phyloP scores from a whole-genome alignment of 2,113 vertebrate genomes.

The Peromyscus polionotus region DNA sequence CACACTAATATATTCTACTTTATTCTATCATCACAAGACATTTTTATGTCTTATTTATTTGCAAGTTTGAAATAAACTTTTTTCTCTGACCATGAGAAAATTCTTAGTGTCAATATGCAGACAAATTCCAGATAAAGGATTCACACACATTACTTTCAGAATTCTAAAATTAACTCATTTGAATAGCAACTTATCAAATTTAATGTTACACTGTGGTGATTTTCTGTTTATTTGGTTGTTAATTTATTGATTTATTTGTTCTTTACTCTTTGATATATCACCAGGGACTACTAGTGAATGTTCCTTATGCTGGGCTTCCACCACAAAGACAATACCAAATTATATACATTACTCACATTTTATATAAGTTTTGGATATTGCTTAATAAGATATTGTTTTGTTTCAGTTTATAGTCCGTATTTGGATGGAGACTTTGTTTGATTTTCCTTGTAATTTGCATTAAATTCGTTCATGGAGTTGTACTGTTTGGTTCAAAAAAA shows the following conservation, averaged over 20 bases:
- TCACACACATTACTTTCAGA: neutral
- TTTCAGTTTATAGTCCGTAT: neutral
- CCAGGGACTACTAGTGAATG: neutral
- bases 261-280: neutral
- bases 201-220: too few species aligned
- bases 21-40: neutral
- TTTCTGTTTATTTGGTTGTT: neutral
- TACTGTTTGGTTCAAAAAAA: neutral
- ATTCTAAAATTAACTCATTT: neutral
- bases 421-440: neutral
- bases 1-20: neutral
- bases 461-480: neutral
- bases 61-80: neutral
- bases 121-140: neutral
- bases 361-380: neutral
- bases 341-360: neutral
- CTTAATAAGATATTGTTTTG: neutral
- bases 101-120: neutral
- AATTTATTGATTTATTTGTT: neutral
- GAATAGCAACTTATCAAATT: neutral
- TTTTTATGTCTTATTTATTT: neutral
- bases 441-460: neutral
- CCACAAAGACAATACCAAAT: neutral
- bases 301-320: neutral
- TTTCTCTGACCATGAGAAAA: neutral